Percentiles rank a stretch among this genome's conserved stretches.
Evolutionary conservation across 1,140 invertebrate species (phyloP).

Genomic region (Asobara japonica): DNA sequence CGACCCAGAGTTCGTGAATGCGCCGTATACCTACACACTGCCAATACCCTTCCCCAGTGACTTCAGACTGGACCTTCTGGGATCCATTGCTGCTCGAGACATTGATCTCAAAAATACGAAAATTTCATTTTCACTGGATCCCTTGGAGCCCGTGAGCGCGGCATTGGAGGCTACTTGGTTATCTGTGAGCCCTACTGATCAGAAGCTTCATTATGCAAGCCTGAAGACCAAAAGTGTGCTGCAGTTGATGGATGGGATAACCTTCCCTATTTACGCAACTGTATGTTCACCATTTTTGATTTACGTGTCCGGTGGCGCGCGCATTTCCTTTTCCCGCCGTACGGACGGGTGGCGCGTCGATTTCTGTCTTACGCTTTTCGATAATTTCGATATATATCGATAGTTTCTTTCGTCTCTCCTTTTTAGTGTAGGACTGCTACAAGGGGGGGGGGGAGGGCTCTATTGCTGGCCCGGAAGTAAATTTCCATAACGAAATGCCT

Average conservation of each 20-base stretch:
- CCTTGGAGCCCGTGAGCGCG: constrained; percentile 13
- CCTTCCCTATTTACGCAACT: constrained; percentile 30
- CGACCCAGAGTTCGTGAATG: constrained; percentile 36
- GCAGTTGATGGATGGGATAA: constrained; percentile 23
- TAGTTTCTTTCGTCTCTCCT: too few species aligned
- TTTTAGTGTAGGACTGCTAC: too few species aligned
- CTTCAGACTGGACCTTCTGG: constrained; percentile 29
- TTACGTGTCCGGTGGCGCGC: too few species aligned
- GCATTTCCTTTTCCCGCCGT: too few species aligned
- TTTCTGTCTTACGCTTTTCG: too few species aligned
- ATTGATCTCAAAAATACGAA: constrained; percentile 39
- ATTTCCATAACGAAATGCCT: too few species aligned
- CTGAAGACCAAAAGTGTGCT: constrained; percentile 31
- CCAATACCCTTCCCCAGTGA: constrained; percentile 43
- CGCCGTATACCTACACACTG: constrained; percentile 37
- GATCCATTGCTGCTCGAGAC: constrained; percentile 36
- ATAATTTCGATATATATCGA: too few species aligned
- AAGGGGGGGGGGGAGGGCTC: too few species aligned
- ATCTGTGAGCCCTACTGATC: constrained; percentile 13
- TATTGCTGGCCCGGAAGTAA: too few species aligned
- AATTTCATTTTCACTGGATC: constrained; percentile 31
- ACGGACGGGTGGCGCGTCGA: too few species aligned
- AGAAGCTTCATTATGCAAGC: constrained; percentile 30
- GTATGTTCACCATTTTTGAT: constrained; percentile 13
- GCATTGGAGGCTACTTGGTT: constrained; percentile 29